Base-by-base conservation (phyloP, 2,113 vertebrate genomes). In the Choloepus hoffmanni region DNA sequence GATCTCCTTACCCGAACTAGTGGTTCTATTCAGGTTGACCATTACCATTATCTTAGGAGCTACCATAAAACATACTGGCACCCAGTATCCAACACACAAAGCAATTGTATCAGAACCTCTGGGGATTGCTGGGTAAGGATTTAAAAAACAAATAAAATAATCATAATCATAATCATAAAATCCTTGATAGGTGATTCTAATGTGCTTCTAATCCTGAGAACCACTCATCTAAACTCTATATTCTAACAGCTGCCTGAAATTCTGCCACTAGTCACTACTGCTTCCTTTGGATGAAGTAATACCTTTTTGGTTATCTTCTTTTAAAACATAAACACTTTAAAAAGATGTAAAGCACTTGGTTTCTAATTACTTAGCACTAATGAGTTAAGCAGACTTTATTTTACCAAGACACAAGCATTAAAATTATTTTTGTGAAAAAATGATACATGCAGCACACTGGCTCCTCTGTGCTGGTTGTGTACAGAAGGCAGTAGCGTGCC, bases 221-320 rank as follows among this genome's bases (percentile, higher is more conserved):
- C 21, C 26, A n/a, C 53, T 86, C 58, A 23, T 23, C 18, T 60
- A 83, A 85, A 36, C 36, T 63, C 78, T 13, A 81, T 7, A 84
- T 62, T 48, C 48, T 88, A 24, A 84, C 7, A 43, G 28, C 18
- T 82, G 19, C 77, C 85, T 60, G 26, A 55, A 63, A 33, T 72
- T 96, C n/a, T 92, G 43, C 18, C 11, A 76, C n/a, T 30, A 45
- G n/a, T 36, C 18, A 68, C 15, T 45, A 81, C 11, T 23, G 23
- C 82, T 90, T 94, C 40, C 90, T 92, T 93, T 76, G 67, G 43
- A 26, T 43, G 89, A 86, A 95, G 53, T 18, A 73, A 82, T 92
- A 92, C 5, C 11, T 86, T 45, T 77, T 85, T 82, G 36, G 28
- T 88, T 84, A 48, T 48, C 78, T 81, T 93, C 43, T 74, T 94